Conservation (phyloP, 2,797 vertebrate species). For the Cossypha heuglini region DNA sequence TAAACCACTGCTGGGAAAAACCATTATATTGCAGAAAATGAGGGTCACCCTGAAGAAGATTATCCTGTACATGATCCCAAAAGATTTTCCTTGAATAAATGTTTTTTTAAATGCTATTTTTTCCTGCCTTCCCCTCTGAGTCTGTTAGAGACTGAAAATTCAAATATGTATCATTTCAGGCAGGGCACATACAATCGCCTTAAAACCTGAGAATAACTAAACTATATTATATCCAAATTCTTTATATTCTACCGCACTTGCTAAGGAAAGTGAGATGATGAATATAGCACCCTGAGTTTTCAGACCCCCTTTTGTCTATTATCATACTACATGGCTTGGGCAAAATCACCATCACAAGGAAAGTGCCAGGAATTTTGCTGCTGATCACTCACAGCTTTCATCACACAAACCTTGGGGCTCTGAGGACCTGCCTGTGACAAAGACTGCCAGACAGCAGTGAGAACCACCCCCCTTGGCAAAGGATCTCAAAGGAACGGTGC, state of each 20-base stretch:
- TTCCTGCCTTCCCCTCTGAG: not conserved
- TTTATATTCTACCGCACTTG: not conserved
- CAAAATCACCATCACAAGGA: not conserved
- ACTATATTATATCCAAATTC: not conserved
- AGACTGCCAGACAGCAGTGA: not conserved
- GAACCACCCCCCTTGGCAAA: not conserved
- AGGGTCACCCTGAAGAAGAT: constrained; percentile 49
- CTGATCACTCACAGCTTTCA: not conserved
- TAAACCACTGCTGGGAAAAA: constrained; percentile 34
- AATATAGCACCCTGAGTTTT: not conserved
- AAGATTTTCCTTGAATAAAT: constrained; percentile 41
- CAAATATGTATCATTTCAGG: not conserved
- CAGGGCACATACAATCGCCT: not conserved
- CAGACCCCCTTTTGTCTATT: not conserved
- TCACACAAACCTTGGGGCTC: not conserved
- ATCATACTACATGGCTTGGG: not conserved
- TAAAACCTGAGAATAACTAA: not conserved
- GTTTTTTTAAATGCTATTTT: not conserved
- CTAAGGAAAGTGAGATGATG: not conserved
- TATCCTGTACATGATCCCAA: constrained; percentile 22
- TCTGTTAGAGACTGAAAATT: constrained; percentile 10
- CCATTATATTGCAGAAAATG: constrained; percentile 13
- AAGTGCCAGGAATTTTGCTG: not conserved
- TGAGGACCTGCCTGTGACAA: not conserved
- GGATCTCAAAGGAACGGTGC: not conserved